These are phyloP conservation scores for Nannoperca australis DNA, from an alignment of 2,797 vertebrate genomes.

Conservation along the genomic window DNA sequence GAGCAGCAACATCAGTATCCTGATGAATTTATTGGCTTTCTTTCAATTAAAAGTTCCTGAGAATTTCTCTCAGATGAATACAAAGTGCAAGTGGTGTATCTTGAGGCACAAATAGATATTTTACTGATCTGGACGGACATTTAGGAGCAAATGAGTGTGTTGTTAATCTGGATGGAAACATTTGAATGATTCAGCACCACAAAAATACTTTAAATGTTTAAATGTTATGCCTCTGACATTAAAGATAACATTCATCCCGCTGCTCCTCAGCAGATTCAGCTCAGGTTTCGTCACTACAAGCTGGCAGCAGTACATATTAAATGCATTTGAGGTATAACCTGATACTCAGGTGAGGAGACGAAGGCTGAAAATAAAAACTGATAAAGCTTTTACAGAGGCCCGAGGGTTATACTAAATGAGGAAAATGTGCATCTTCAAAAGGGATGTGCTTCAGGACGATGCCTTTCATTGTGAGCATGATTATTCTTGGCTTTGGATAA, in stretches of 20 bases:
- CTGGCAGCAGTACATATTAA: neutral
- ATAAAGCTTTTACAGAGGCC: conserved; percentile 31
- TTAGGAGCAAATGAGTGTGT: neutral
- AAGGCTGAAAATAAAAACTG: conserved; percentile 36
- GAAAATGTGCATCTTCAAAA: conserved; percentile 37
- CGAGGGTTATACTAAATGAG: conserved; percentile 5
- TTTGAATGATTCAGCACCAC: too few relatives aligned
- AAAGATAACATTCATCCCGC: conserved; percentile 11
- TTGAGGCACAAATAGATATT: neutral
- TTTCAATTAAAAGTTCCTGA: neutral
- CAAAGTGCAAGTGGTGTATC: neutral
- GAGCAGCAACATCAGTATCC: neutral
- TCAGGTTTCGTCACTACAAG: conserved; percentile 35
- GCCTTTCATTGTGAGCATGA: conserved; percentile 5
- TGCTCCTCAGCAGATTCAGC: conserved; percentile 17
- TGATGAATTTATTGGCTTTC: neutral
- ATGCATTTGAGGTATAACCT: conserved; percentile 28
- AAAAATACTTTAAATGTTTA: too few relatives aligned
- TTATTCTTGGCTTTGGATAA: conserved; percentile 43
- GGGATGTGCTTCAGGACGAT: conserved; percentile 21
- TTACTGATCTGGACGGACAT: too few relatives aligned
- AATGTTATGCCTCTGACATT: too few relatives aligned
- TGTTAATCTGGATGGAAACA: neutral
- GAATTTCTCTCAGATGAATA: neutral
- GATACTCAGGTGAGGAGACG: conserved; percentile 29